Base-by-base conservation (phyloP, 2,797 vertebrate genomes). In the Strix occidentalis region DNA sequence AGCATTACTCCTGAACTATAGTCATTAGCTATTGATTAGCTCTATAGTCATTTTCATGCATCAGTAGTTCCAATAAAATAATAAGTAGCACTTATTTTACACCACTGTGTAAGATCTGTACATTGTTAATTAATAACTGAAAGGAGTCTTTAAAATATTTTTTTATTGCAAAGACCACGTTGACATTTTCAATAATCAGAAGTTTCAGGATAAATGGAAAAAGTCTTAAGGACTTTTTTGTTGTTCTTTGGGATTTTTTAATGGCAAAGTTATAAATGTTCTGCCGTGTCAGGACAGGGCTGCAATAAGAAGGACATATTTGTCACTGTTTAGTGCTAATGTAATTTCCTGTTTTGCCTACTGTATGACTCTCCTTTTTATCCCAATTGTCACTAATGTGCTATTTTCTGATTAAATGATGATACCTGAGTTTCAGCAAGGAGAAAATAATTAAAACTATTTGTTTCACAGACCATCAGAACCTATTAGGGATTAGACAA, bases 361-460 rank as follows among this genome's bases (percentile, higher is more conserved):
- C 69, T 76, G 13, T 79, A 60, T 79, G n/a, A 56, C n/a, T 95
- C 37, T 86, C 79, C 72, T 91, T 88, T 97, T 94, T 93, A 94
- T 96, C 84, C 65, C 61, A 84, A 10, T 91, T 89, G 57, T 78
- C 8, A 2, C 57, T 90, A 96, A 92, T 76, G 76, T 72, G 76
- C 72, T 93, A 46, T 72, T 90, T 87, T 88, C 89, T 90, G 77
- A 89, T 78, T 90, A 61, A 84, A 92, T 69, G 35, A 87, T 71
- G 82, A 87, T 41, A 71, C 75, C 25, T 71, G 58, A 90, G 37
- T 65, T 90, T 93, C 66, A 81, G 78, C 74, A 80, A 91, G 90
- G 86, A 93, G 69, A 64, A 95, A 93, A 90, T 93, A 91, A 96
- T 92, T 96, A 93, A 97, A 96, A 91, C 84, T 93, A 63, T 97